Conservation (phyloP, 2,888 invertebrate species). For the Nesidiocoris tenuis region DNA sequence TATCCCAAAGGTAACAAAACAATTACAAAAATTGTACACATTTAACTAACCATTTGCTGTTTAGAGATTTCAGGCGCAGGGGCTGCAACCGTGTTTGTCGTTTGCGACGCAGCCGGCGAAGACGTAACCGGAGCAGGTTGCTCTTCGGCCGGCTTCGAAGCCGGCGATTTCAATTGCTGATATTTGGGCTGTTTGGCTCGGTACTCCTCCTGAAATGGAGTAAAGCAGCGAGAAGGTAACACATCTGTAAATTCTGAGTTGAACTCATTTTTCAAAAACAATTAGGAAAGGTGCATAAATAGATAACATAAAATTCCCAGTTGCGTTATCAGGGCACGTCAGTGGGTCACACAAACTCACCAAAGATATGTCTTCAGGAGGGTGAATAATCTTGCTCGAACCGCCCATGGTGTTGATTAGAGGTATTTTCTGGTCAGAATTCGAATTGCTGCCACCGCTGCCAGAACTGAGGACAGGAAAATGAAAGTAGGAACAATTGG, state of each 20-base stretch:
- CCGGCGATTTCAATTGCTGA: slow-evolving; percentile 56
- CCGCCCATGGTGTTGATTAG: slow-evolving; percentile 78
- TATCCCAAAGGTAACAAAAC: too few species aligned
- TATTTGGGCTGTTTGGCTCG: slow-evolving; percentile 71
- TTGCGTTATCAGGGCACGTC: too few species aligned
- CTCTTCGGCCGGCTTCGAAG: slow-evolving; percentile 51
- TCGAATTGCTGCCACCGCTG: background rate
- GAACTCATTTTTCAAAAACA: background rate
- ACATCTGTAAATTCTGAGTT: background rate
- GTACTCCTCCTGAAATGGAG: slow-evolving; percentile 68
- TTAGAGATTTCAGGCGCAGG: slow-evolving; percentile 29
- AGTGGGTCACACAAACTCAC: slow-evolving; percentile 56
- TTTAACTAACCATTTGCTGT: slow-evolving; percentile 22
- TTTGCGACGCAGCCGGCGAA: slow-evolving; percentile 32
- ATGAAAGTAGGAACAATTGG: too few species aligned
- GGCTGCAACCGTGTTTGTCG: slow-evolving; percentile 29
- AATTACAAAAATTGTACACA: background rate
- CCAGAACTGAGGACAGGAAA: slow-evolving; percentile 8
- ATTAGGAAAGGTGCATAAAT: too few species aligned
- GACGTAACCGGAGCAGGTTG: slow-evolving; percentile 53
- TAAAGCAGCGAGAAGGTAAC: too few species aligned
- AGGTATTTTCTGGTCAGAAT: slow-evolving; percentile 55
- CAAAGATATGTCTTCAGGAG: slow-evolving; percentile 85
- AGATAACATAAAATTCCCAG: too few species aligned
- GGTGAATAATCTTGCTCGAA: slow-evolving; percentile 87